Evolutionary conservation across 2,888 invertebrate species (phyloP), one percentile per base, ranked within the genome.

Genomic region (Thysanoteuthis rhombus): DNA sequence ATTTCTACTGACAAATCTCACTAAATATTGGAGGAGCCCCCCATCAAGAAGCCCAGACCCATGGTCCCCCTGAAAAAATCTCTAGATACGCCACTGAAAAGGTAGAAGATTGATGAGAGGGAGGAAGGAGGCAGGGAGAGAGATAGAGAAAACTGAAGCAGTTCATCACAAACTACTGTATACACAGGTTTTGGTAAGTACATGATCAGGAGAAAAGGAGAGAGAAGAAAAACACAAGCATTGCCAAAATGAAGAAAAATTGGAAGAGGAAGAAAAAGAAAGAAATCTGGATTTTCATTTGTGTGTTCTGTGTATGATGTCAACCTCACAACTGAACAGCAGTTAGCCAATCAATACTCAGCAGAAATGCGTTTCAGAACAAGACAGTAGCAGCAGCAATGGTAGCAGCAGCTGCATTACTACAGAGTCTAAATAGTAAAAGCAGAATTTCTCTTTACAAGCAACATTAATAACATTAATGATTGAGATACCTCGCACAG

Each of bases 121-220:
- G 36, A n/a, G 3, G 75, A n/a, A 75, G 75, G 75, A 10, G 36
- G 75, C n/a, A n/a, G n/a, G 75, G 4, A n/a, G n/a, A n/a, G n/a
- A 8, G 32, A 1, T 19, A 75, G 5, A n/a, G 36, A 75, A 75
- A 75, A 75, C 75, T 36, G 12, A 75, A 75, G 75, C 19, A 36
- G n/a, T 75, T 75, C 75, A 75, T 75, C n/a, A 75, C n/a, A 75
- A 75, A 75, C 75, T 75, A 75, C 75, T 75, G 75, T n/a, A n/a
- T 36, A n/a, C 75, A 75, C n/a, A n/a, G n/a, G 16, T 36, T 75
- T 36, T 75, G 75, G 75, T 75, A 75, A 75, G 75, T 75, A 75
- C 75, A 75, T 36, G n/a, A 75, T n/a, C n/a, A 36, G 12, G n/a
- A n/a, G n/a, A 75, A 10, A n/a, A n/a, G 12, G n/a, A 75, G 75